Base-by-base conservation (phyloP, 2,888 invertebrate species). In the Eueremaeus valkanovi region DNA sequence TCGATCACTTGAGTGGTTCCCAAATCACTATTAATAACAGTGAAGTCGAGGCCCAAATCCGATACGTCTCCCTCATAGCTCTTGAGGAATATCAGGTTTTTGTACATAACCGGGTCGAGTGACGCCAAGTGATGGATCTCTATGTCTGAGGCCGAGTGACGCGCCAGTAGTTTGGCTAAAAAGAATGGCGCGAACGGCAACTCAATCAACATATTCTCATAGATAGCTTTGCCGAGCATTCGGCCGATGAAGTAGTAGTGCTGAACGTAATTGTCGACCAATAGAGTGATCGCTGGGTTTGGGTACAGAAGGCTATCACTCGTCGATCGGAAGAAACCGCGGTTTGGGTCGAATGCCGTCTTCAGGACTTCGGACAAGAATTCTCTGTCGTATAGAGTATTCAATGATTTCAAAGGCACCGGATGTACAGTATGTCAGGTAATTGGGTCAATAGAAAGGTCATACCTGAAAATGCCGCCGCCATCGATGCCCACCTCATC, bases 401-500 rank as follows among this genome's bases (percentile, higher is more conserved):
- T n/a, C n/a, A n/a, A n/a, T n/a, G n/a, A n/a, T n/a, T n/a, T n/a
- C n/a, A n/a, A n/a, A n/a, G n/a, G n/a, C n/a, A n/a, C n/a, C n/a
- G n/a, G n/a, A n/a, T n/a, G n/a, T n/a, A n/a, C n/a, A n/a, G n/a
- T n/a, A n/a, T n/a, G n/a, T n/a, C n/a, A n/a, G n/a, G n/a, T n/a
- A n/a, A n/a, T n/a, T n/a, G n/a, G n/a, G n/a, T n/a, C n/a, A n/a
- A n/a, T n/a, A n/a, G n/a, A n/a, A n/a, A n/a, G n/a, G n/a, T n/a
- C n/a, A n/a, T n/a, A n/a, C n/a, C 97, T 87, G 82, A 96, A 95
- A 18, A 99, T 88, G 0, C 98, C 98, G 1, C 98, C 98, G 1
- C 98, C 98, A 83, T 99, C 99, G 1, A 98, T 92, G 0, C 98
- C 99, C 0, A 94, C 94, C 83, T 99, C 98, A 80, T 94, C 92